Percentiles rank a stretch among this genome's conserved stretches.
phyloP scores from a whole-genome alignment of 2,797 vertebrate genomes.

The Sternarchorhynchus goeldii region DNA sequence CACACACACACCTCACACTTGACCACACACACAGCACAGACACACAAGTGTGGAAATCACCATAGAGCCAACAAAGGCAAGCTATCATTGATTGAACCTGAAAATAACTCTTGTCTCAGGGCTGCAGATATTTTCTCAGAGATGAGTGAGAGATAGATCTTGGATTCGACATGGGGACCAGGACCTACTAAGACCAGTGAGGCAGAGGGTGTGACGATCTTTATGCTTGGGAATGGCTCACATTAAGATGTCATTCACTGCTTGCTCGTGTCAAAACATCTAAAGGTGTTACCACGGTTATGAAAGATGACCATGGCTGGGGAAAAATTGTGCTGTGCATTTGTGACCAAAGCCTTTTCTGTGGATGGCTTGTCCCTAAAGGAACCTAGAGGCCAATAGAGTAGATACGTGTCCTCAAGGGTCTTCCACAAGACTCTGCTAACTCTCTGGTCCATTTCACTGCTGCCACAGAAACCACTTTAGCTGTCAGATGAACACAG shows the following conservation, averaged over 20 bases:
- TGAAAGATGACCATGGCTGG: background rate
- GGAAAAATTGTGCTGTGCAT: background rate
- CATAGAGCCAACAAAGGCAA: background rate
- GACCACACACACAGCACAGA: background rate
- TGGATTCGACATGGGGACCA: background rate
- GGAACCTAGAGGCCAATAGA: constrained; percentile 34
- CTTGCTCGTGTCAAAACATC: too few relatives aligned
- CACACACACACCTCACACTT: background rate
- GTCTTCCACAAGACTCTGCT: constrained; percentile 26
- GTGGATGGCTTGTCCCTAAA: constrained; percentile 10
- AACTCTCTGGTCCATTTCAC: constrained; percentile 20
- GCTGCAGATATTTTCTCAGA: background rate
- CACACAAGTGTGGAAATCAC: background rate
- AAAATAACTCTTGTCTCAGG: background rate
- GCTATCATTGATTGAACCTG: background rate
- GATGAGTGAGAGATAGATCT: background rate
- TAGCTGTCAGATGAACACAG: constrained; percentile 42
- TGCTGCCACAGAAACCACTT: constrained; percentile 31
- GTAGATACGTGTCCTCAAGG: constrained; percentile 35
- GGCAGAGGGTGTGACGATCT: background rate
- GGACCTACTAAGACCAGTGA: background rate
- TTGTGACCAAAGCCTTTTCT: background rate
- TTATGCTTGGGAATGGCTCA: too few relatives aligned
- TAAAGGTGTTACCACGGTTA: too few relatives aligned
- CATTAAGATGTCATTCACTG: too few relatives aligned